Evolutionary conservation across 2,113 vertebrate genomes (phyloP).

Genomic region (Sisor rabdophorus): DNA sequence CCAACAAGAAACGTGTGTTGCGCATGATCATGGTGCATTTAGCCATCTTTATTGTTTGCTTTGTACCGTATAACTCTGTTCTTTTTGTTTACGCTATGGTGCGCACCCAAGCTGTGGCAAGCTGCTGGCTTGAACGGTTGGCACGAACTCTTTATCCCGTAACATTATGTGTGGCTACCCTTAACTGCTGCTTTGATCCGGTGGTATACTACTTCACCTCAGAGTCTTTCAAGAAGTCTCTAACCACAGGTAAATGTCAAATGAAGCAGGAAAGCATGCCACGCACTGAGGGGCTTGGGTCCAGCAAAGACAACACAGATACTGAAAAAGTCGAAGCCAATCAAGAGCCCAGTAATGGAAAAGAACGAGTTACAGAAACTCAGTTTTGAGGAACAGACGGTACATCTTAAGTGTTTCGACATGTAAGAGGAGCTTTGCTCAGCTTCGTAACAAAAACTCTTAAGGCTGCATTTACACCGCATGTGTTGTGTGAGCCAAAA

Average conservation of each 20-base stretch:
- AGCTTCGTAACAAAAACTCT: slow-evolving; percentile 1
- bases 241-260: slow-evolving; percentile 79
- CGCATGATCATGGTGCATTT: slow-evolving; percentile 95
- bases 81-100: slow-evolving; percentile 93
- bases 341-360: slow-evolving; percentile 71
- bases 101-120: slow-evolving; percentile 85
- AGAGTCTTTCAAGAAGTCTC: slow-evolving; percentile 94
- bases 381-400: slow-evolving; percentile 58
- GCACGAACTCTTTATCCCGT: slow-evolving; percentile 91
- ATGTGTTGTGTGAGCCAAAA: too few relatives aligned
- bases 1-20: slow-evolving; percentile 90
- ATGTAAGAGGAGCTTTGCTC: slow-evolving; percentile 2
- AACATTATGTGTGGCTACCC: slow-evolving; percentile 87
- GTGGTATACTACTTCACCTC: slow-evolving; percentile 98
- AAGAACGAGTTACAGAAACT: slow-evolving; percentile 74
- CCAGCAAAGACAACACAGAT: slow-evolving; percentile 66
- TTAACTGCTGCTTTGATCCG: slow-evolving; percentile 96
- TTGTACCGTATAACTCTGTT: slow-evolving; percentile 95
- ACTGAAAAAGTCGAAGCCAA: slow-evolving; percentile 64
- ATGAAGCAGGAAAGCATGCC: slow-evolving; percentile 79
- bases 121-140: slow-evolving; percentile 85
- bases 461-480: not conserved
- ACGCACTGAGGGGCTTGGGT: slow-evolving; percentile 73
- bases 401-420: not conserved
- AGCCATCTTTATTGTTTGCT: slow-evolving; percentile 91